Evolutionary conservation across 2,888 invertebrate genomes (phyloP), one percentile per base, ranked within the genome.

Genomic region (Exocentrus adspersus): DNA sequence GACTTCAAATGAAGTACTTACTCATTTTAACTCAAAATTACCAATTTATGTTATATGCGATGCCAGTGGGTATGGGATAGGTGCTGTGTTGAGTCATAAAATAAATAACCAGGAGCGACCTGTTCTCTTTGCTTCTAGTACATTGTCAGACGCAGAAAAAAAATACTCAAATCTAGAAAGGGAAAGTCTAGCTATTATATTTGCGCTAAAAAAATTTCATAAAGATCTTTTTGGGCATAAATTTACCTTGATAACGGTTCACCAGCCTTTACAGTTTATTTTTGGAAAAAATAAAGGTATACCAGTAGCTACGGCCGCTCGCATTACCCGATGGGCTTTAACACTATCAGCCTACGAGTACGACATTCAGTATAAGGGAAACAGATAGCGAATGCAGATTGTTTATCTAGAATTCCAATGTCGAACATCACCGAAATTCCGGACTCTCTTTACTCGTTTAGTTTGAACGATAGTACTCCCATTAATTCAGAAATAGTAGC

Each of bases 211-310:
- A 60, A 54, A 58, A 21, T 65, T 62, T 66, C 74, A 78, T 67
- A 77, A 80, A 58, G 81, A 79, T 75, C 68, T 81, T 50, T 61
- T 71, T 32, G 79, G 78, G 3, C 70, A 69, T 4, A 78, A 75
- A 46, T 78, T 80, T 65, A 70, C 24, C 2, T 46, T 66, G 21
- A 12, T 61, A 21, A 64, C 67, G 6, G 65, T 64, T 54, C 66
- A 70, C 43, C 62, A 66, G 52, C 64, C 65, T 9, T 51, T 68
- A 24, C 46, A 62, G 61, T 41, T 65, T 17, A 62, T 68, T 45
- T 72, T 71, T 56, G 65, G 57, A 16, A 62, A 54, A 45, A 61
- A 60, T 48, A 59, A 50, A 6, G 58, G 37, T 30, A 64, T 68
- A 30, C 58, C 64, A 37, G 43, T 50, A n/a, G 52, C 58, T 56